Evolutionary conservation across 2,797 vertebrate genomes (phyloP).

Genomic region (Cyprinella venusta): DNA sequence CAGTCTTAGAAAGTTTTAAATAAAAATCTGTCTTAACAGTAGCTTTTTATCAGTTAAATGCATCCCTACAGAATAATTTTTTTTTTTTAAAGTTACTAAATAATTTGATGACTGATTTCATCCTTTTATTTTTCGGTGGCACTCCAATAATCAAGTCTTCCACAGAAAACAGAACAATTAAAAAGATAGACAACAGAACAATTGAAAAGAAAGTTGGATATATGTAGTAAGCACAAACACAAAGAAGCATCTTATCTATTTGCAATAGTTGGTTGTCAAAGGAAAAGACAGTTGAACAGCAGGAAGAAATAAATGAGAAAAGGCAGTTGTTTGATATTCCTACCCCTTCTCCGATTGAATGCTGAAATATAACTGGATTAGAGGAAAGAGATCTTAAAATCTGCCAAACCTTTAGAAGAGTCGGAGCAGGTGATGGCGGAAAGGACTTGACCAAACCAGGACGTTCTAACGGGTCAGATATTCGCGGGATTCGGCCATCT

Average conservation of each 20-base stretch:
- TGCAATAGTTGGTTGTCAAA: not conserved
- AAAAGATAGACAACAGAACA: not conserved
- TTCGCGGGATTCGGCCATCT: slow-evolving; percentile 78
- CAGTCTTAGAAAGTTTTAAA: not conserved
- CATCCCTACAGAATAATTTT: not conserved
- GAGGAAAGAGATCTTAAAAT: slow-evolving; percentile 46
- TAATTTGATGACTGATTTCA: not conserved
- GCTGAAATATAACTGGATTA: slow-evolving; percentile 31
- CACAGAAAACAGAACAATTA: not conserved
- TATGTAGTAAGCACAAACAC: not conserved
- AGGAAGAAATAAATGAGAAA: slow-evolving; percentile 37
- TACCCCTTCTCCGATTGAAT: not conserved
- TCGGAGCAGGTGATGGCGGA: slow-evolving; percentile 64
- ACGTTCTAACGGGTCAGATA: slow-evolving; percentile 79
- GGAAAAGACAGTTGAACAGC: slow-evolving; percentile 18
- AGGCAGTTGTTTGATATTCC: slow-evolving; percentile 16
- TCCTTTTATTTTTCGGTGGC: not conserved
- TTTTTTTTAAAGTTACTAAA: not conserved
- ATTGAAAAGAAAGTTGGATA: not conserved
- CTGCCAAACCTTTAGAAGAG: slow-evolving; percentile 76
- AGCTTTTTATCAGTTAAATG: not conserved
- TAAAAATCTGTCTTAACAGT: not conserved
- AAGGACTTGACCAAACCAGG: slow-evolving; percentile 57
- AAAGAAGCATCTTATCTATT: not conserved
- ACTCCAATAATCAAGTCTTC: not conserved